Evolutionary conservation across 2,113 vertebrate species (phyloP), one percentile per base, ranked within the genome.

Genomic region (Echinops telfairi): DNA sequence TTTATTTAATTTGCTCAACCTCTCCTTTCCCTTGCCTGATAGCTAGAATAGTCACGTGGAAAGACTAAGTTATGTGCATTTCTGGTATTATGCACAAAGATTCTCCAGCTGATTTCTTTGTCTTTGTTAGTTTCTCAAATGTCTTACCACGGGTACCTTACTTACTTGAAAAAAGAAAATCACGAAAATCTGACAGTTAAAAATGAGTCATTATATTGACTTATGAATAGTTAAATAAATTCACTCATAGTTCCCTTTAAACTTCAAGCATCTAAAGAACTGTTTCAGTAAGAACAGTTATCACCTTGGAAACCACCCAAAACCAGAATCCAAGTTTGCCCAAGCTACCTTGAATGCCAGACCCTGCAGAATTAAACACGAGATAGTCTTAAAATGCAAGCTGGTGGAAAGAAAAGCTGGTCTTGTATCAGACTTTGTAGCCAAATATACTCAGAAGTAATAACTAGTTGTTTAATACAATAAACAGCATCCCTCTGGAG

Each of bases 1-100:
- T 60, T 90, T 33, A 57, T 85, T 94, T n/a, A 57, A 38, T 68
- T 95, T 75, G 88, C 93, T 90, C 3, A n/a, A 86, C 23, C 7
- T 1, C 22, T 29, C 82, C 79, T 94, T 38, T 81, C 62, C 92
- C 43, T 47, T 60, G 1, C 11, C 68, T 43, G 57, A 89, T 16
- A 40, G 66, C 25, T 43, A 75, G 47, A 91, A 86, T 22, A 29
- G 25, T 71, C 36, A 22, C 86, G 47, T 70, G 33, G 23, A 23
- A 92, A 66, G 70, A 70, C 53, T 58, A 87, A 66, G 25, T 38
- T 53, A 85, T 2, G 17, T 7, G 31, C 15, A 81, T 47, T 78
- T 60, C 38, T 89, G 64, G 9, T 43, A 83, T 20, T 40, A 92
- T 7, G 53, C 23, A 27, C 43, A 53, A 38, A 23, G 75, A 77